Evolutionary conservation across 2,113 vertebrate species (phyloP).

Genomic region (Actinemys pallida): DNA sequence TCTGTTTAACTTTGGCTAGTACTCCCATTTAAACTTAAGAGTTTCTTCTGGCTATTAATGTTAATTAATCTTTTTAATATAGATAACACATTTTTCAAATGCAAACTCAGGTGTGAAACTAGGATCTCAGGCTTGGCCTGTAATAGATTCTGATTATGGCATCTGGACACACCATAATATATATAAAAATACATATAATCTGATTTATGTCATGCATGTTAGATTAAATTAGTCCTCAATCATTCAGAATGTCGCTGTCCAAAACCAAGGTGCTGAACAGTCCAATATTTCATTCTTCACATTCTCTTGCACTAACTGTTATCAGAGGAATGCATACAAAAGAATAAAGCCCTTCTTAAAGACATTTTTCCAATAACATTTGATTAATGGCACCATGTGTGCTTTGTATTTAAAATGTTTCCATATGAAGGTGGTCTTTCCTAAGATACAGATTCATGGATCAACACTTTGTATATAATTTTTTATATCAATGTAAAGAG

Average conservation of each 20-base stretch:
- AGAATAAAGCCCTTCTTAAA: constrained; percentile 27
- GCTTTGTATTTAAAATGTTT: background rate
- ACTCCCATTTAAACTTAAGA: background rate
- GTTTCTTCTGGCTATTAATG: background rate
- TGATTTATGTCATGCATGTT: accelerated
- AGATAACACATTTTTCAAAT: background rate
- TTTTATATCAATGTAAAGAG: background rate
- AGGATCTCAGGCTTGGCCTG: background rate
- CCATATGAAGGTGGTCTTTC: background rate
- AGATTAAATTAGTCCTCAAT: accelerated
- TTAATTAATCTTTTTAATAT: background rate
- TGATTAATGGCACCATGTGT: accelerated
- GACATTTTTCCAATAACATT: background rate
- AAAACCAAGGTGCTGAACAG: constrained; percentile 75
- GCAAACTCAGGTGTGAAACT: background rate
- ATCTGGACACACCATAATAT: background rate
- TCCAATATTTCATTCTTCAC: accelerated
- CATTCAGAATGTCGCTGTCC: constrained; percentile 72
- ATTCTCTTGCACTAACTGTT: background rate
- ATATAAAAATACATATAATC: accelerated
- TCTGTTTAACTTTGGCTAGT: background rate
- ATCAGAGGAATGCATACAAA: constrained; percentile 54
- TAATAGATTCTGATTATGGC: accelerated
- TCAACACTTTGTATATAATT: background rate
- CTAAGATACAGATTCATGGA: background rate